A percentile compares a stretch with the other conserved stretches of the same genome.
phyloP scores from a whole-genome alignment of 1,140 invertebrate genomes.

The Diorhabda sublineata region DNA sequence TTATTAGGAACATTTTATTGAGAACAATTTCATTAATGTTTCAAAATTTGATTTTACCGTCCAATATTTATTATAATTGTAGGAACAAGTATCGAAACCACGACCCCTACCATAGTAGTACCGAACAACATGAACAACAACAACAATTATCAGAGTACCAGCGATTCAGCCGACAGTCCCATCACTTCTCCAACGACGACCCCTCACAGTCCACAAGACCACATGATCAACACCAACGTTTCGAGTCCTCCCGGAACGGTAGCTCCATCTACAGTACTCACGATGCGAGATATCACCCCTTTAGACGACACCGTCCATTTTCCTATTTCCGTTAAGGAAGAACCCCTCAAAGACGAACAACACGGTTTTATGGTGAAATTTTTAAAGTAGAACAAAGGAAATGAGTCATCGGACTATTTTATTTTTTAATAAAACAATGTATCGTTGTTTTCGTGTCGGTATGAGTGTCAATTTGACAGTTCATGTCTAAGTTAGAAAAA shows the following conservation, averaged over 20 bases:
- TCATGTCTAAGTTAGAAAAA: no score
- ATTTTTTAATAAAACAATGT: no score
- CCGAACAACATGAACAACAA: conserved; percentile 31
- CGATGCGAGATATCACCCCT: conserved; percentile 40
- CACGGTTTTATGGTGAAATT: conserved; percentile 28
- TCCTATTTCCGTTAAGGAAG: conserved; percentile 48
- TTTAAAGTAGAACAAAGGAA: neutral
- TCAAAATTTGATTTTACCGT: no score
- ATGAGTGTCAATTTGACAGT: no score
- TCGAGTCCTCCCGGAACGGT: conserved; percentile 33
- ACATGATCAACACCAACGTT: conserved; percentile 44
- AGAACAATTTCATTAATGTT: no score
- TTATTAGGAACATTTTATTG: no score
- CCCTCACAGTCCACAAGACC: conserved; percentile 46
- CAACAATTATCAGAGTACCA: conserved; percentile 43
- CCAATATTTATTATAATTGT: conserved; percentile 21
- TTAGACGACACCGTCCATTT: conserved; percentile 40
- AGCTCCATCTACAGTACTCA: conserved; percentile 40
- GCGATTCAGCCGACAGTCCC: conserved; percentile 47
- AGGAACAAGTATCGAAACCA: conserved; percentile 43
- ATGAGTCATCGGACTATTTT: no score
- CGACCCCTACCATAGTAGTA: conserved; percentile 30
- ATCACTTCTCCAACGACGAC: conserved; percentile 47
- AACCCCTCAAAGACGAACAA: conserved; percentile 47
- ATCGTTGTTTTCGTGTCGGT: no score